Evolutionary conservation across 2,113 vertebrate species (phyloP).

Genomic region (Silurus meridionalis): DNA sequence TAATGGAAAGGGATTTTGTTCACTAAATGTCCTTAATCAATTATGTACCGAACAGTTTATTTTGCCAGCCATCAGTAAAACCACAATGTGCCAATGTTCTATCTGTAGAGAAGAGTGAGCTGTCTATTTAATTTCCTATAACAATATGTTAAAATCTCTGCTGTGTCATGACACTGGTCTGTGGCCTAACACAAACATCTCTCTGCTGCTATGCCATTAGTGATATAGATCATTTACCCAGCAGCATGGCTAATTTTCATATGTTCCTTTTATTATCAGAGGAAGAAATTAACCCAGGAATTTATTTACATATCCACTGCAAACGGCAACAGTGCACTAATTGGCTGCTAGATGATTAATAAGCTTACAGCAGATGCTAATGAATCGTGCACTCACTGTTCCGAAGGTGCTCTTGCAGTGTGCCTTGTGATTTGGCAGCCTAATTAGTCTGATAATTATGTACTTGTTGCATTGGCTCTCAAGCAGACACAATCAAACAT

Average conservation of each 20-base stretch:
- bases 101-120: slow-evolving; percentile 53
- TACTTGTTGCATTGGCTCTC: slow-evolving; percentile 97
- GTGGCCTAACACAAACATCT: slow-evolving; percentile 67
- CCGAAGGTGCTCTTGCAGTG: slow-evolving; percentile 92
- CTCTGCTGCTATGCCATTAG: slow-evolving; percentile 86
- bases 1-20: slow-evolving; percentile 65
- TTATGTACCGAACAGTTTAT: slow-evolving; percentile 60
- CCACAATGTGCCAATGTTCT: slow-evolving; percentile 14
- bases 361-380: slow-evolving; percentile 99
- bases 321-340: slow-evolving; percentile 99
- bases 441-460: slow-evolving; percentile 99
- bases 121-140: slow-evolving; percentile 81
- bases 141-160: slow-evolving; percentile 71
- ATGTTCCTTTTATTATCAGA: slow-evolving; percentile 99
- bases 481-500: slow-evolving; percentile 97
- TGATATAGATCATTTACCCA: slow-evolving; percentile 97
- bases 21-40: slow-evolving; percentile 73
- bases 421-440: slow-evolving; percentile 95
- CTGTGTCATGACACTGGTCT: slow-evolving; percentile 72
- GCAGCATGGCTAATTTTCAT: slow-evolving; percentile 98
- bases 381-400: slow-evolving; percentile 91
- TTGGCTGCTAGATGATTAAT: slow-evolving; percentile 99
- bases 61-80: slow-evolving; percentile 59
- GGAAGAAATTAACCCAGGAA: slow-evolving; percentile 99
- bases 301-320: slow-evolving; percentile 99